Evolutionary conservation across 2,888 invertebrate genomes (phyloP).

Genomic region (Ptychoptera contaminata): DNA sequence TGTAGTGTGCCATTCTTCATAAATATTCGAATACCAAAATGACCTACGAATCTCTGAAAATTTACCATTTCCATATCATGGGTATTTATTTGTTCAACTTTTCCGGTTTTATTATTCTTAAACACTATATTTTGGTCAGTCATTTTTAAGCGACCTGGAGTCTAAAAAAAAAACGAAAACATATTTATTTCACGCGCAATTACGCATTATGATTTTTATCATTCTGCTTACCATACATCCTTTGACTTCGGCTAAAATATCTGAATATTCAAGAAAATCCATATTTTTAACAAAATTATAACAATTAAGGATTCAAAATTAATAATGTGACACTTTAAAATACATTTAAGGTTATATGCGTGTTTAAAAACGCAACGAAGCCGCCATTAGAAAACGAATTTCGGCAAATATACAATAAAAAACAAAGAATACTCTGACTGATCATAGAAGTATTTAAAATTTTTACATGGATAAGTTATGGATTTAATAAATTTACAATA

Average conservation of each 20-base stretch:
- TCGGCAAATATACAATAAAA: neutral
- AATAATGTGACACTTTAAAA: neutral
- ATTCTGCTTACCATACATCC: constrained; percentile 61
- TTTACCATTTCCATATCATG: constrained; percentile 79
- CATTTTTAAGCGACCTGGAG: constrained; percentile 79
- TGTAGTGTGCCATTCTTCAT: constrained; percentile 79
- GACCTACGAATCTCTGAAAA: constrained; percentile 83
- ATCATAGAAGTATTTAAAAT: too few relatives aligned
- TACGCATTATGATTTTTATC: neutral
- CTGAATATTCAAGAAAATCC: constrained; percentile 81
- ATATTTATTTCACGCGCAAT: neutral
- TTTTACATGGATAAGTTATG: too few relatives aligned
- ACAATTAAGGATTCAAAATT: neutral
- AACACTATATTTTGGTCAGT: constrained; percentile 81
- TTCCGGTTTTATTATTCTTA: constrained; percentile 92
- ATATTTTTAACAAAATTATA: constrained; percentile 23
- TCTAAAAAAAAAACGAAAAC: constrained; percentile 38
- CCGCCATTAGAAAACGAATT: neutral
- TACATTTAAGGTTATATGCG: neutral
- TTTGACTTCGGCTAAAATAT: constrained; percentile 68
- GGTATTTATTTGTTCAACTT: constrained; percentile 76
- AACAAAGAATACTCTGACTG: too few relatives aligned
- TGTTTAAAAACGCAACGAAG: neutral
- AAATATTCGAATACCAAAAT: constrained; percentile 78
- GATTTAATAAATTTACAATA: too few relatives aligned